Base-by-base conservation (phyloP, 2,888 invertebrate species). In the Campoletis raptor region DNA sequence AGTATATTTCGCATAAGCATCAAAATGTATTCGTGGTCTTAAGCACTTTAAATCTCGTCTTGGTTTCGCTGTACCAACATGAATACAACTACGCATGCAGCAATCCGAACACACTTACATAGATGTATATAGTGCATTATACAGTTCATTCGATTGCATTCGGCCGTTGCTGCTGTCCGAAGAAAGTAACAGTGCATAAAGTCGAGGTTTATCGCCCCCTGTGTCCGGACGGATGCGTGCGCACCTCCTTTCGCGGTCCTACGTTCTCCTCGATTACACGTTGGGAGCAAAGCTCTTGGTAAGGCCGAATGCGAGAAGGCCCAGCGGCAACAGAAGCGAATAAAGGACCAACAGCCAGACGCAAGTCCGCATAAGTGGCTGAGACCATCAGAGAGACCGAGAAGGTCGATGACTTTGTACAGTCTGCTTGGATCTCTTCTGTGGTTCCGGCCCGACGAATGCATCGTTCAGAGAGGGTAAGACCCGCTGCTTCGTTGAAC, bases 121-220 rank as follows among this genome's bases (percentile, higher is more conserved):
- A 12, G 1, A 40, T n/a, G 67, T 70, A 48, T 70, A 48, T 18
- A 24, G 15, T 0, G 30, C 24, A 70, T 74, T 54, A 30, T 69
- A 40, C 48, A 72, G 54, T 81, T 67, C 64, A 72, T 57, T 64
- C 76, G 69, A 81, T 81, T 72, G 61, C 78, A 21, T 69, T 77
- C 69, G 61, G 61, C 54, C 70, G 52, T 66, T 85, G 45, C 70
- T 64, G 77, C 72, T 66, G 78, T 61, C 76, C 81, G 86, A 84
- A 70, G 85, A 87, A 87, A 87, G 86, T 86, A 86, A 86, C 86
- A 86, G 86, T 85, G 86, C 86, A 87, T 85, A 85, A 84, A 87
- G 70, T 77, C 66, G 85, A 79, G 81, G 85, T 87, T 87, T 86
- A 82, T 82, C 70, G 82, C 42, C 37, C 76, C 76, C 48, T 57